Percentiles rank a stretch among this genome's conserved stretches.
These are phyloP conservation scores for Leptatherina wallacei DNA, from an alignment of 2,797 vertebrate species.

Conservation along the genomic window DNA sequence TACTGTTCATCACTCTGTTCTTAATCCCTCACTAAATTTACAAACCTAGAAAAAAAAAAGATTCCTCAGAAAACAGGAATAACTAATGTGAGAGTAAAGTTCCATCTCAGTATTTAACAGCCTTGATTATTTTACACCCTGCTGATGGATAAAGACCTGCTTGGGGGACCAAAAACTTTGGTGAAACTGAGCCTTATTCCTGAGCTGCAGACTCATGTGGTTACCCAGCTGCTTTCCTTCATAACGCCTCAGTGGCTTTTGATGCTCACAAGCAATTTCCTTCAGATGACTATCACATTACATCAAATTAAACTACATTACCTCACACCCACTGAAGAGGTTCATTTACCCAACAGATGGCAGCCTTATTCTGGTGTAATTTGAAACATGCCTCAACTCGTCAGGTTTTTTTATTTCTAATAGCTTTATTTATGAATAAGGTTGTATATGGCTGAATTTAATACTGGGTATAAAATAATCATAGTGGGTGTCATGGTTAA, in stretches of 20 bases:
- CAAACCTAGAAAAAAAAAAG: too few relatives aligned
- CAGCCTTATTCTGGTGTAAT: slow-evolving; percentile 53
- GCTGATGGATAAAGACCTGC: too few relatives aligned
- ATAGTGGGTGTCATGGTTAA: not conserved
- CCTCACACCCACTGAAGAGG: slow-evolving; percentile 64
- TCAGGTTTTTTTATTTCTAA: slow-evolving; percentile 43
- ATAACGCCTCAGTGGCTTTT: slow-evolving; percentile 66
- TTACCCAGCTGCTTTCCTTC: slow-evolving; percentile 76
- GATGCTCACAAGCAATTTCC: slow-evolving; percentile 75
- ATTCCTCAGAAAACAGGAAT: too few relatives aligned
- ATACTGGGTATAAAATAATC: slow-evolving; percentile 18
- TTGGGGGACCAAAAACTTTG: not conserved
- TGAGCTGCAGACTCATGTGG: slow-evolving; percentile 70
- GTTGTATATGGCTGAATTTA: slow-evolving; percentile 11
- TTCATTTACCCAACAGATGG: slow-evolving; percentile 75
- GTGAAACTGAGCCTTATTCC: slow-evolving; percentile 44
- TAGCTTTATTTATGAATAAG: slow-evolving; percentile 29
- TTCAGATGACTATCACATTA: slow-evolving; percentile 77
- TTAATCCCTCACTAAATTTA: too few relatives aligned
- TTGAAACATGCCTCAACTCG: slow-evolving; percentile 47
- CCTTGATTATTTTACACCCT: too few relatives aligned
- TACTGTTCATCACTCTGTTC: too few relatives aligned
- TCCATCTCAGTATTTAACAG: too few relatives aligned
- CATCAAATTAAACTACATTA: slow-evolving; percentile 73
- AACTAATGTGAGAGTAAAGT: too few relatives aligned